phyloP scores from a whole-genome alignment of 2,888 invertebrate genomes.

The Athalia circularis region DNA sequence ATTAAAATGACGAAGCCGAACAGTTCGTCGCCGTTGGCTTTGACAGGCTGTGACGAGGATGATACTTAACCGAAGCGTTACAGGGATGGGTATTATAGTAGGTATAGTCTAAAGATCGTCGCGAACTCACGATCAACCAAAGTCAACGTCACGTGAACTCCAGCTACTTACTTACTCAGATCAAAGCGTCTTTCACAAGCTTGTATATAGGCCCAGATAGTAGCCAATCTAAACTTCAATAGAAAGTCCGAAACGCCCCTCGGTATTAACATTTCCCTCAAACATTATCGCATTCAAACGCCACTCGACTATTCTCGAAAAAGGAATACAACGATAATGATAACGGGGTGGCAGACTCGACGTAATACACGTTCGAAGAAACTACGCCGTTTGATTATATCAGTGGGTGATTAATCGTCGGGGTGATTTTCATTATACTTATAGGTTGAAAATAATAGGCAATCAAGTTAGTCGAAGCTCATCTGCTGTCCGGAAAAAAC shows the following conservation, averaged over 20 bases:
- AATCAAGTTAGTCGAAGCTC: not conserved
- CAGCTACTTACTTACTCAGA: constrained; percentile 9
- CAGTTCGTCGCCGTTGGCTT: constrained; percentile 8
- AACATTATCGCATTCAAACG: too few relatives aligned
- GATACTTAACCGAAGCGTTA: constrained; percentile 21
- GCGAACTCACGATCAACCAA: not conserved
- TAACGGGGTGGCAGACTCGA: too few relatives aligned
- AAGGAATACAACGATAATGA: too few relatives aligned
- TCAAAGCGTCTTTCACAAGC: constrained; percentile 34
- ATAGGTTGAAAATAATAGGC: not conserved
- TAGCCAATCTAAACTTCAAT: constrained; percentile 42
- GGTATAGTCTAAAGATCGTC: constrained; percentile 14
- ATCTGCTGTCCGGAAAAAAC: not conserved
- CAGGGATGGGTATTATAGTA: too few relatives aligned
- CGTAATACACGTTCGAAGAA: too few relatives aligned
- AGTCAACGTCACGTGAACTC: constrained; percentile 9
- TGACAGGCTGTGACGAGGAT: constrained; percentile 5
- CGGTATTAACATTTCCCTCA: not conserved
- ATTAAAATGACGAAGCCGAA: constrained; percentile 18
- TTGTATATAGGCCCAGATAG: not conserved
- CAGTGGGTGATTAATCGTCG: not conserved
- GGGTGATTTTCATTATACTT: not conserved
- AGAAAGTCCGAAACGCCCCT: constrained; percentile 28
- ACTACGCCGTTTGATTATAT: too few relatives aligned
- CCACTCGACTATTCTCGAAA: too few relatives aligned